A percentile compares a stretch with the other conserved stretches of the same genome.
These are phyloP conservation scores for Manis crassicaudata DNA, from an alignment of 2,797 vertebrate genomes.

Conservation along the genomic window DNA sequence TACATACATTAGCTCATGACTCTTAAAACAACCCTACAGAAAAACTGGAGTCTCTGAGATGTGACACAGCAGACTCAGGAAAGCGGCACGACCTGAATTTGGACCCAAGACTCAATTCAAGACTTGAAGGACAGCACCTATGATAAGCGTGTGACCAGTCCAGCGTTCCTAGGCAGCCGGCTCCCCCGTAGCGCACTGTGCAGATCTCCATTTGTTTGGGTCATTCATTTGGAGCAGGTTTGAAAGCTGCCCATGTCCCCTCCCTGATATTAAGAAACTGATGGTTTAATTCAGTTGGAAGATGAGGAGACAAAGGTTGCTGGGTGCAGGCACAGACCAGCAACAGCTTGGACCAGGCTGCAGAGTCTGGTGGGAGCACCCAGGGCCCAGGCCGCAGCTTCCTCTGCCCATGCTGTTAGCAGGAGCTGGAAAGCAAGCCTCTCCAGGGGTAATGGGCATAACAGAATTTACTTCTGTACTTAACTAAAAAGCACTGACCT, in stretches of 20 bases:
- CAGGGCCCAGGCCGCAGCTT: fast-evolving
- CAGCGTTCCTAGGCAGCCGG: too few species aligned
- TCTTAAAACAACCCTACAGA: background rate
- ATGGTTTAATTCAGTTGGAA: background rate
- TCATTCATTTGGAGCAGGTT: background rate
- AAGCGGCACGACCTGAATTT: background rate
- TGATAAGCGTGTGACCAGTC: too few species aligned
- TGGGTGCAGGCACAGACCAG: background rate
- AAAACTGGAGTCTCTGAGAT: background rate
- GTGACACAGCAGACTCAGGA: background rate
- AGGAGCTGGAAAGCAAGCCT: background rate
- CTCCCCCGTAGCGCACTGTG: background rate
- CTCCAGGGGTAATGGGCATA: background rate
- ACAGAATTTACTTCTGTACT: background rate
- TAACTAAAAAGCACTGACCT: background rate
- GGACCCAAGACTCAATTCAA: background rate
- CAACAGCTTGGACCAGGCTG: background rate
- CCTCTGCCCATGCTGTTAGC: background rate
- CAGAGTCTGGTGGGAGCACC: fast-evolving
- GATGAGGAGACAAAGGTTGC: background rate
- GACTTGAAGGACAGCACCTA: background rate
- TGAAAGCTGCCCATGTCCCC: fast-evolving
- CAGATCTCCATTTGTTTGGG: background rate
- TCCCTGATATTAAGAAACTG: background rate
- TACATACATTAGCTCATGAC: background rate